Evolutionary conservation across 2,113 vertebrate genomes (phyloP).

Genomic region (Dipodomys stephensi): DNA sequence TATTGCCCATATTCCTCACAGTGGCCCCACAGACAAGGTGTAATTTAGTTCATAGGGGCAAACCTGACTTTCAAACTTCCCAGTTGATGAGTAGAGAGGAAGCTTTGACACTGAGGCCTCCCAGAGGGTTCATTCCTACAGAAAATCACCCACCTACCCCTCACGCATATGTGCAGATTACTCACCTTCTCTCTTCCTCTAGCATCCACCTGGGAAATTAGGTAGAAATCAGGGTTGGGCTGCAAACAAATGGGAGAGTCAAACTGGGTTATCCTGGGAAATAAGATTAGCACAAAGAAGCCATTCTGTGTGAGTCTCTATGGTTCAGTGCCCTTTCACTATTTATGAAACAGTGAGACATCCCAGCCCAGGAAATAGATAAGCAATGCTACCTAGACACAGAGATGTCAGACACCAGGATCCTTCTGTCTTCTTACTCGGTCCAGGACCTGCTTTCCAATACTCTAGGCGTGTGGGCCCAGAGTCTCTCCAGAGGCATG

Average conservation of each 20-base stretch:
- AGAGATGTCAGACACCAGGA: fast-evolving
- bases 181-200: conserved; percentile 37
- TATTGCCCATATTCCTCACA: background rate
- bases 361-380: background rate
- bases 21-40: background rate
- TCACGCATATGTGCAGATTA: background rate
- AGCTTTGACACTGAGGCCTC: background rate
- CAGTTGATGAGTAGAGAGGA: background rate
- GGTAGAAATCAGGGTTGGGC: conserved; percentile 18
- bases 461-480: too few relatives aligned
- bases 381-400: background rate
- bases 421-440: background rate
- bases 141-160: background rate
- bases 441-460: background rate
- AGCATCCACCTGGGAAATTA: conserved; percentile 46
- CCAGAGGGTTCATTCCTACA: background rate
- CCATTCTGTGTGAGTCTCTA: background rate
- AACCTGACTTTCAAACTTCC: background rate
- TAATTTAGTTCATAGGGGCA: background rate
- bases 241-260: conserved; percentile 54
- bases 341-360: background rate
- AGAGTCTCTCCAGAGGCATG: background rate
- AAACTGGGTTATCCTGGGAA: conserved; percentile 32
- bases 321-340: conserved; percentile 25
- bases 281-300: conserved; percentile 50